A percentile compares a stretch with the other conserved stretches of the same genome.
Evolutionary conservation across 1,140 invertebrate species (phyloP).

Genomic region (Trichomalopsis sarcophagae): DNA sequence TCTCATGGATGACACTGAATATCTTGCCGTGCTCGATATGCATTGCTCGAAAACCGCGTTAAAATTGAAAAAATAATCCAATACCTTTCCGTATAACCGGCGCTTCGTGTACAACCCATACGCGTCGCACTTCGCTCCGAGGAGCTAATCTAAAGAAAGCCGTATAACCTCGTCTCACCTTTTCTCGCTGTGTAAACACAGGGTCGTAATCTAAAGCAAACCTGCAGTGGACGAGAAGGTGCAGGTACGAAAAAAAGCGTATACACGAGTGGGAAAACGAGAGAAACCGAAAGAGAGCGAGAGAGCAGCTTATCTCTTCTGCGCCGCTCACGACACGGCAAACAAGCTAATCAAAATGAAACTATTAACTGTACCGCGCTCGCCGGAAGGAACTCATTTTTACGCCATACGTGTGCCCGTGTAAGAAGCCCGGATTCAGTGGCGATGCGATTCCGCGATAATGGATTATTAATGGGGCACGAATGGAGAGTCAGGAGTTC

Average conservation of each 20-base stretch:
- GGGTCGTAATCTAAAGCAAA: slow-evolving; percentile 19
- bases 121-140: neutral
- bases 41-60: too few relatives aligned
- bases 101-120: neutral
- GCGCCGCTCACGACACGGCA: neutral
- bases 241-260: neutral
- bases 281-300: neutral
- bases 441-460: neutral
- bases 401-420: neutral
- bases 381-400: neutral
- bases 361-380: neutral
- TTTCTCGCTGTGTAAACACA: neutral
- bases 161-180: neutral
- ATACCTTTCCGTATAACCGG: neutral
- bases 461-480: neutral
- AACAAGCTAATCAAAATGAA: slow-evolving; percentile 3
- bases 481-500: neutral
- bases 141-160: slow-evolving; percentile 31
- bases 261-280: neutral
- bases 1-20: neutral
- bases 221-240: neutral
- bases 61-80: too few relatives aligned
- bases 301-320: neutral
- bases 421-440: neutral
- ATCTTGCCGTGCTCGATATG: too few relatives aligned